Percentiles rank a stretch among this genome's conserved stretches.
Evolutionary conservation across 2,888 invertebrate genomes (phyloP).

Genomic region (Melanargia galathea): DNA sequence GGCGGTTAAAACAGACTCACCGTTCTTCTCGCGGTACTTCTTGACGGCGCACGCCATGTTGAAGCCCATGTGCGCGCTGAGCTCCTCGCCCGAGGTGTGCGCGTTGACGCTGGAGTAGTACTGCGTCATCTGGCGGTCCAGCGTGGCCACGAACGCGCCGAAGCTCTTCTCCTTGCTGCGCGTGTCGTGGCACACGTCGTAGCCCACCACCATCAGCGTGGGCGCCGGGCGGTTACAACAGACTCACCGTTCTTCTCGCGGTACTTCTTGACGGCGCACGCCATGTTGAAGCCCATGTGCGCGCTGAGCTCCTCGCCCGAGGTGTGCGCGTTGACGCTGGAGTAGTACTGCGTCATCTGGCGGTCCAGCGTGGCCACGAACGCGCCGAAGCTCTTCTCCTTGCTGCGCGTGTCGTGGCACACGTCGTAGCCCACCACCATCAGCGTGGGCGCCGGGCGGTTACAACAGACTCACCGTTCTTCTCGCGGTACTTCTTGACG

Average conservation of each 20-base stretch:
- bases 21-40: slow-evolving; percentile 74
- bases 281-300: slow-evolving; percentile 82
- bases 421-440: slow-evolving; percentile 96
- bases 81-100: slow-evolving; percentile 89
- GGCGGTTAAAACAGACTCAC: slow-evolving; percentile 84
- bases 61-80: slow-evolving; percentile 64
- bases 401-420: slow-evolving; percentile 89
- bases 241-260: slow-evolving; percentile 62
- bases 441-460: slow-evolving; percentile 83
- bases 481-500: slow-evolving; percentile 86
- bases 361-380: slow-evolving; percentile 88
- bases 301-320: slow-evolving; percentile 86
- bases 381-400: slow-evolving; percentile 87
- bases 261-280: slow-evolving; percentile 90
- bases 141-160: slow-evolving; percentile 91
- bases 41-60: slow-evolving; percentile 89
- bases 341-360: slow-evolving; percentile 86
- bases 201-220: slow-evolving; percentile 91
- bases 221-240: slow-evolving; percentile 76
- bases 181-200: slow-evolving; percentile 94
- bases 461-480: slow-evolving; percentile 51
- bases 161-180: slow-evolving; percentile 84
- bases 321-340: slow-evolving; percentile 87
- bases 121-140: slow-evolving; percentile 80
- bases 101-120: slow-evolving; percentile 89